Conservation (phyloP, 2,888 invertebrate species). For the Drosophila lacicola region DNA sequence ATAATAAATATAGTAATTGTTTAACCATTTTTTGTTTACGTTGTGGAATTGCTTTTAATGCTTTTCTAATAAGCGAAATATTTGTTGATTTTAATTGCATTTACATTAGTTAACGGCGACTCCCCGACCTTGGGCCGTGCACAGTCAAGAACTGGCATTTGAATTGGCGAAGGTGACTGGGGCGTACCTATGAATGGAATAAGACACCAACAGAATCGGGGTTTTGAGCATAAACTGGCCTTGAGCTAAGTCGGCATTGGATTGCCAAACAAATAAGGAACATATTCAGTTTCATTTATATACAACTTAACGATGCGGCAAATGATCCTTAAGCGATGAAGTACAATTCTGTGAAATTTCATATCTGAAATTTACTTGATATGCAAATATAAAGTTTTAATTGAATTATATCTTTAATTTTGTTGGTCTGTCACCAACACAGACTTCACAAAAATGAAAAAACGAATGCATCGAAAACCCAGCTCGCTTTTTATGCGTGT, state of each 20-base stretch:
- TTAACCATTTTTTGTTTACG: conserved; percentile 47
- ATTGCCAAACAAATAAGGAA: conserved; percentile 7
- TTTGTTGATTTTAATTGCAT: conserved; percentile 73
- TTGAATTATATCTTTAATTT: neutral
- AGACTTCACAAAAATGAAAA: conserved; percentile 1
- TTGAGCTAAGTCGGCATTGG: conserved; percentile 17
- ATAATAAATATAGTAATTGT: conserved; percentile 78
- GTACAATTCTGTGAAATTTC: too few relatives aligned
- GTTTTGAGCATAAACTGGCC: conserved; percentile 18
- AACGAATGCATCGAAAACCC: conserved; percentile 8
- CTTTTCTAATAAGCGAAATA: conserved; percentile 77
- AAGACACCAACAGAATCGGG: conserved; percentile 25
- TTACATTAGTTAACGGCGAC: conserved; percentile 43
- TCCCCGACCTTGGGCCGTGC: conserved; percentile 60
- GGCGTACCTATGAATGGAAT: conserved; percentile 19
- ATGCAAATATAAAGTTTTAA: neutral
- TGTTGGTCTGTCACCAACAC: neutral
- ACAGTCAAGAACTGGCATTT: conserved; percentile 57
- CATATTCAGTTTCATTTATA: neutral
- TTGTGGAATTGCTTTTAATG: conserved; percentile 60
- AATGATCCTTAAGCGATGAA: too few relatives aligned
- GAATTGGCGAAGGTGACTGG: conserved; percentile 24
- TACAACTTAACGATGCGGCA: too few relatives aligned
- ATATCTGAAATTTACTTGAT: too few relatives aligned
- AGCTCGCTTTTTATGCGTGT: conserved; percentile 26